Percentiles rank a stretch among this genome's conserved stretches.
Evolutionary conservation across 2,888 invertebrate species (phyloP).

Genomic region (Danaus chrysippus): DNA sequence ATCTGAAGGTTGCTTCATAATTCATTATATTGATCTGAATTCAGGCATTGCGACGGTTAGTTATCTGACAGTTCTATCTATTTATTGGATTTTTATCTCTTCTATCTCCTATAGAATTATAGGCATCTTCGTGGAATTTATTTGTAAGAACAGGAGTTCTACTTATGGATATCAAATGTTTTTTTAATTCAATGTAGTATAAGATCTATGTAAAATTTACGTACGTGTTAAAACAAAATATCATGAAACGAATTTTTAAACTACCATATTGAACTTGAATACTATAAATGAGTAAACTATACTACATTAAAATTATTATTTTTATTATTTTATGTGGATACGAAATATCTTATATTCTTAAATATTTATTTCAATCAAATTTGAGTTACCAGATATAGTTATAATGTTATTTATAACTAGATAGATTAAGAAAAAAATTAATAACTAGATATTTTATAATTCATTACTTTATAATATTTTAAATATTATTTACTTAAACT

Average conservation of each 20-base stretch:
- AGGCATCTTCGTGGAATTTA: conserved; percentile 61
- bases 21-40: conserved; percentile 80
- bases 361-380: no score
- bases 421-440: no score
- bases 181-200: conserved; percentile 79
- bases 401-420: no score
- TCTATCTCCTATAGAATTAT: conserved; percentile 77
- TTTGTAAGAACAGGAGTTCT: conserved; percentile 37
- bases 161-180: conserved; percentile 81
- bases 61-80: conserved; percentile 80
- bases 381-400: no score
- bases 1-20: conserved; percentile 60
- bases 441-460: no score
- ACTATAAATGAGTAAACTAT: conserved; percentile 13
- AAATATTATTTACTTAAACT: no score
- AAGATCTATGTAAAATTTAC: conserved; percentile 76
- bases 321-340: neutral
- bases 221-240: conserved; percentile 20
- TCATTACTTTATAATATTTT: no score
- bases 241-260: conserved; percentile 20
- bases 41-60: conserved; percentile 84
- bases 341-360: no score
- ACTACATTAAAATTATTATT: conserved; percentile 12
- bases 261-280: conserved; percentile 30
- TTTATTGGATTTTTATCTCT: conserved; percentile 79